Conservation (phyloP, 2,113 vertebrate species). For the Chitala chitala region DNA sequence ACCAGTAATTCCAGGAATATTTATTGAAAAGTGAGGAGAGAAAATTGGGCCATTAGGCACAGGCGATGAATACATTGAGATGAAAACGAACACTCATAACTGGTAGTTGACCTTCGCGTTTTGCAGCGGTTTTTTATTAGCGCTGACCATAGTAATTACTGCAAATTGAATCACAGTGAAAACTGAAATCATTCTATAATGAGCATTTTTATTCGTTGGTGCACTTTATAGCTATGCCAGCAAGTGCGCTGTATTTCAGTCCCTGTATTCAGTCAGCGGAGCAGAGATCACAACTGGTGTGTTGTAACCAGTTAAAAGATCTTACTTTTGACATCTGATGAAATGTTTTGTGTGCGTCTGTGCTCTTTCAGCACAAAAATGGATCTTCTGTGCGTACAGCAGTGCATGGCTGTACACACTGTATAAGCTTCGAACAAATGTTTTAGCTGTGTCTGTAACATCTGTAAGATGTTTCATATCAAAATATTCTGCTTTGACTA, state of each 20-base stretch:
- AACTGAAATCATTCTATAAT: slow-evolving; percentile 84
- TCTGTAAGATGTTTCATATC: neutral
- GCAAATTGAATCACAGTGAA: slow-evolving; percentile 81
- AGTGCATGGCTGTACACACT: neutral
- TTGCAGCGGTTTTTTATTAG: slow-evolving; percentile 80
- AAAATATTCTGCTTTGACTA: neutral
- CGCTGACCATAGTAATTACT: slow-evolving; percentile 86
- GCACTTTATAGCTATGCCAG: slow-evolving; percentile 51
- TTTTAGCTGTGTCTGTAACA: too few relatives aligned
- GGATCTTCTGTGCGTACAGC: too few relatives aligned
- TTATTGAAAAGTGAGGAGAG: slow-evolving; percentile 82
- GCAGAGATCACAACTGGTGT: neutral
- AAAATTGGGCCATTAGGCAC: slow-evolving; percentile 94
- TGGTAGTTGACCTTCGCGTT: slow-evolving; percentile 93
- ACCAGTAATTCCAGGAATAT: slow-evolving; percentile 89
- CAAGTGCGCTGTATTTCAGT: slow-evolving; percentile 23
- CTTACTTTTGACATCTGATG: neutral
- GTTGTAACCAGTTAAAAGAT: neutral
- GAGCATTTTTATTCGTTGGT: slow-evolving; percentile 88
- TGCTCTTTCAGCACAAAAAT: neutral
- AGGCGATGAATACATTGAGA: slow-evolving; percentile 80
- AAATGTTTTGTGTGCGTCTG: neutral
- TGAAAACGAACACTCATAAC: slow-evolving; percentile 86
- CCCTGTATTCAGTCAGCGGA: slow-evolving; percentile 12
- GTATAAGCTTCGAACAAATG: neutral